Percentiles rank a stretch among this genome's conserved stretches.
Conservation (phyloP, 2,797 vertebrate species). For the Scolopax rusticola region DNA sequence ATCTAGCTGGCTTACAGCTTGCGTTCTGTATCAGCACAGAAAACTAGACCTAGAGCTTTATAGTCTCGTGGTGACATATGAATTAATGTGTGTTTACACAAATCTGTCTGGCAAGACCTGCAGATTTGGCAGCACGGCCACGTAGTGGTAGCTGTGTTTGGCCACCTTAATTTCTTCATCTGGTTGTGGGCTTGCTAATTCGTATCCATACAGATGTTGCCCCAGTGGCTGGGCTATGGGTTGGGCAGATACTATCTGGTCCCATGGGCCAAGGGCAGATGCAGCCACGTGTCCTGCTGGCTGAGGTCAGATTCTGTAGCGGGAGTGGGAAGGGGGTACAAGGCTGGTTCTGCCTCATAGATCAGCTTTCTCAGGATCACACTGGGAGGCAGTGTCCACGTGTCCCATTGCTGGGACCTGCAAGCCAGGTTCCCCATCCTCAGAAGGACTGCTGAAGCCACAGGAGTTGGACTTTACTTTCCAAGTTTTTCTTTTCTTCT, state of each 20-base stretch:
- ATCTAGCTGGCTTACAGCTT: background rate
- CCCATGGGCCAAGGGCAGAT: background rate
- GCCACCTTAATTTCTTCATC: background rate
- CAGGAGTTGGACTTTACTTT: background rate
- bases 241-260: background rate
- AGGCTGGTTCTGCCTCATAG: background rate
- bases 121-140: background rate
- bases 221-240: background rate
- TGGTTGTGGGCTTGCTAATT: background rate
- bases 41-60: background rate
- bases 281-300: background rate
- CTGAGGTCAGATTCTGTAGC: background rate
- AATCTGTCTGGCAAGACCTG: background rate
- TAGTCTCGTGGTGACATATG: rapidly evolving
- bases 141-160: background rate
- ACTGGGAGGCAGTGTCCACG: rapidly evolving
- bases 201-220: background rate
- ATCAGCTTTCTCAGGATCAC: background rate
- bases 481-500: background rate
- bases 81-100: background rate
- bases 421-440: background rate
- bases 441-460: background rate
- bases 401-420: background rate
- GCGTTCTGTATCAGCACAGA: background rate
- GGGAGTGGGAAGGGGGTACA: background rate